Base-by-base conservation (phyloP, 2,888 invertebrate species). In the Tortricodes alternella region DNA sequence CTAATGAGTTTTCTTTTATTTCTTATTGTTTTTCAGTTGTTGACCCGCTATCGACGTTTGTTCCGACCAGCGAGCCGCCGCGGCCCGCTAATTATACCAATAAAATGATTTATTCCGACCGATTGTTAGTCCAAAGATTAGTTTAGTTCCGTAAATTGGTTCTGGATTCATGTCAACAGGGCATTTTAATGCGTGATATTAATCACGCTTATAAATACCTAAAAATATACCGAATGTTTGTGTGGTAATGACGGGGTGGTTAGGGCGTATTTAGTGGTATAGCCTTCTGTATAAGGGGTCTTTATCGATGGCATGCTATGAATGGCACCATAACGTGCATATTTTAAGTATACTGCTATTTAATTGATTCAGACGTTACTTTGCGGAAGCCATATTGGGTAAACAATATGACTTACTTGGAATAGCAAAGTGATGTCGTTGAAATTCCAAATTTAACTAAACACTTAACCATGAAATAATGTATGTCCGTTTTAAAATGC, bases 21-120 rank as follows among this genome's bases (percentile, higher is more conserved):
- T 85, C 86, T 86, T 85, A 88, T 88, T 87, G 85, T 89, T 88
- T 87, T 84, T 78, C 78, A 84, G 83, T 76, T 80, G 84, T 80
- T 86, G 85, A 85, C 86, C 88, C 85, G 70, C 77, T 76, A 84
- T 86, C 78, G 84, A 85, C 83, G 75, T 85, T 78, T 73, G 76
- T 70, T 67, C 67, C 68, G 74, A 70, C 70, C 67, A 70, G 71
- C 65, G 35, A 66, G 63, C 63, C 64, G 61, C 67, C 68, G 62
- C 63, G 67, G 62, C 67, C 63, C 60, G 68, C 71, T 84, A 84
- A 86, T 85, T 85, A 83, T 78, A 79, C 76, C 56, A 77, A 75
- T 78, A 73, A 80, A 83, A 82, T 82, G 79, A 83, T 85, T 85
- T 83, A 84, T 82, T 70, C 66, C 66, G 64, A 69, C 68, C 74